A percentile compares a stretch with the other conserved stretches of the same genome.
These are phyloP conservation scores for Brienomyrus brachyistius DNA, from an alignment of 2,113 vertebrate species.

Conservation along the genomic window DNA sequence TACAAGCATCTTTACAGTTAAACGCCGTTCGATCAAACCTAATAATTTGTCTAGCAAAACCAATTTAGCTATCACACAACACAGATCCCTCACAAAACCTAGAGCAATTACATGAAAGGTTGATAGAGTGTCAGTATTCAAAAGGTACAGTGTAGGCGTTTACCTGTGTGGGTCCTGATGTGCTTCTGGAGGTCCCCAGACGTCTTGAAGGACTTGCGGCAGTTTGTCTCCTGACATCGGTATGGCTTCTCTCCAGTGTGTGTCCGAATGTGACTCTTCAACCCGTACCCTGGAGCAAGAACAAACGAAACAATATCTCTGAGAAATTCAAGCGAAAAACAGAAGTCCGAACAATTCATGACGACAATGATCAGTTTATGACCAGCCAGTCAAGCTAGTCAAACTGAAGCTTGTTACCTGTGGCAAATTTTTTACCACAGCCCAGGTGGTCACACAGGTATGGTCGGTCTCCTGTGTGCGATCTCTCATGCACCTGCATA, in stretches of 20 bases:
- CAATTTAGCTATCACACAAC: neutral
- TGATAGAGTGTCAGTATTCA: neutral
- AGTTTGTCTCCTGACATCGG: slow-evolving; percentile 88
- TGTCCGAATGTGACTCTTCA: slow-evolving; percentile 94
- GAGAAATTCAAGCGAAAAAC: neutral
- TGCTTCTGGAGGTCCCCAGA: slow-evolving; percentile 98
- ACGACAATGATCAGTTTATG: neutral
- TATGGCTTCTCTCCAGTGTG: slow-evolving; percentile 99
- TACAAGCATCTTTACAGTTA: neutral
- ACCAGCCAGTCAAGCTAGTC: neutral
- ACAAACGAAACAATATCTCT: neutral
- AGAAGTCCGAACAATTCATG: neutral
- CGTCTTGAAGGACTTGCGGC: slow-evolving; percentile 96
- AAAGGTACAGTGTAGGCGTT: neutral
- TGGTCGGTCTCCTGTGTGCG: slow-evolving; percentile 93
- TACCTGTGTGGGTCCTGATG: slow-evolving; percentile 95
- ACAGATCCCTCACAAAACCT: neutral
- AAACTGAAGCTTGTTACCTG: slow-evolving; percentile 66
- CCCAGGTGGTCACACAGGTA: slow-evolving; percentile 87
- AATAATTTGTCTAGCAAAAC: neutral
- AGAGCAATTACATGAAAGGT: neutral
- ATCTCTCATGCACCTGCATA: slow-evolving; percentile 87
- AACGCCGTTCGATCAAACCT: neutral
- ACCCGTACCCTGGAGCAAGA: slow-evolving; percentile 72
- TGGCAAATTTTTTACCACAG: slow-evolving; percentile 97